A percentile compares a stretch with the other conserved stretches of the same genome.
phyloP scores from a whole-genome alignment of 2,888 invertebrate genomes.

The Eupeodes luniger region DNA sequence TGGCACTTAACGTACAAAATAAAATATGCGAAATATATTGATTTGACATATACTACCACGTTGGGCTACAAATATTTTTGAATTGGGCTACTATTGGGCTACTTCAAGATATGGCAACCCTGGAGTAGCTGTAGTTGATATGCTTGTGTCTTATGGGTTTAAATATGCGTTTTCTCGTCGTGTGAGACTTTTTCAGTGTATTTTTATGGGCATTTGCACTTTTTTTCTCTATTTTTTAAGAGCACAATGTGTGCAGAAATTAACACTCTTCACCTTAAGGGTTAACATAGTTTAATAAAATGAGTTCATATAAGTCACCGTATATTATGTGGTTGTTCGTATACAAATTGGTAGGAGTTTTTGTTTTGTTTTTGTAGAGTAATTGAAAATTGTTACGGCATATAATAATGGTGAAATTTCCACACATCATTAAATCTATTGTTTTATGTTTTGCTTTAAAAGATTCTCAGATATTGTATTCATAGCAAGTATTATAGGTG shows the following conservation, averaged over 20 bases:
- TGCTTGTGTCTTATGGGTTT: conserved; percentile 7
- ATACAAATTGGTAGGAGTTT: neutral
- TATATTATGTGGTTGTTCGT: neutral
- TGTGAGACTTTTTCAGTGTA: conserved; percentile 43
- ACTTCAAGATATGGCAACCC: too few relatives aligned
- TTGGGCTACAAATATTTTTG: too few relatives aligned
- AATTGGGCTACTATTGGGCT: too few relatives aligned
- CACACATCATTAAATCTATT: conserved; percentile 1
- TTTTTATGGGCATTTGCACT: conserved; percentile 42
- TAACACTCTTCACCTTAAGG: conserved; percentile 72
- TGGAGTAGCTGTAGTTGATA: neutral
- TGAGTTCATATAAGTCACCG: conserved; percentile 59
- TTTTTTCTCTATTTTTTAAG: neutral
- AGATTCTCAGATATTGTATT: conserved; percentile 12
- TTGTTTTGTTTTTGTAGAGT: neutral
- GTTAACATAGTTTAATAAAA: conserved; percentile 69
- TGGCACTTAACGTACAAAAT: too few relatives aligned
- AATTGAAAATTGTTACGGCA: conserved; percentile 29
- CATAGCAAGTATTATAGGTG: neutral
- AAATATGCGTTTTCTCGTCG: conserved; percentile 13
- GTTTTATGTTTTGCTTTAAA: conserved; percentile 4
- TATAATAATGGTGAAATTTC: neutral
- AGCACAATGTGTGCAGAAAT: conserved; percentile 69
- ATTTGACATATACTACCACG: too few relatives aligned
- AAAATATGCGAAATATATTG: too few relatives aligned